A percentile compares a stretch with the other conserved stretches of the same genome.
phyloP scores from a whole-genome alignment of 2,113 vertebrate species.

The Apaloderma vittatum region DNA sequence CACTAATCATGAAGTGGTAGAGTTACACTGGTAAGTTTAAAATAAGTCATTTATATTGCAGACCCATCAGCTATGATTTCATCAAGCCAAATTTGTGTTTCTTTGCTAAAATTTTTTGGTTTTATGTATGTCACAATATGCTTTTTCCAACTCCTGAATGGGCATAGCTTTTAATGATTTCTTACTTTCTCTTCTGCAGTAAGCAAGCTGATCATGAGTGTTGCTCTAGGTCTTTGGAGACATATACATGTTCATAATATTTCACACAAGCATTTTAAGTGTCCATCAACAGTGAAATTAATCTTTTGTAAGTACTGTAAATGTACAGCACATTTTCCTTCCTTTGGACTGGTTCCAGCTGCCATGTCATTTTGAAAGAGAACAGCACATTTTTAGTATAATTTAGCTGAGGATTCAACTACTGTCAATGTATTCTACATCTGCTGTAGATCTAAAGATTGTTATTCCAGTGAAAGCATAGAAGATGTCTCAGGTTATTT shows the following conservation, averaged over 20 bases:
- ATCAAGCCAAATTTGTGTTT: slow-evolving; percentile 14
- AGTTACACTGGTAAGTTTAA: slow-evolving; percentile 45
- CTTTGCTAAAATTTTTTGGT: slow-evolving; percentile 1
- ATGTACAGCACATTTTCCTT: slow-evolving; percentile 63
- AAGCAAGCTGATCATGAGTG: slow-evolving; percentile 17
- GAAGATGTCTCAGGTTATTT: slow-evolving; percentile 80
- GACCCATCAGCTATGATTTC: slow-evolving; percentile 5
- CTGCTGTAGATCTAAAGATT: slow-evolving; percentile 67
- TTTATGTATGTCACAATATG: neutral
- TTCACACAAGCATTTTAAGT: slow-evolving; percentile 54
- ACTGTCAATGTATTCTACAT: slow-evolving; percentile 52
- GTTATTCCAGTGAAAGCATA: slow-evolving; percentile 67
- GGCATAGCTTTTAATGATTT: neutral
- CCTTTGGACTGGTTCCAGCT: slow-evolving; percentile 67
- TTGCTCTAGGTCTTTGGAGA: slow-evolving; percentile 41
- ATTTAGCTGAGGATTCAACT: slow-evolving; percentile 57
- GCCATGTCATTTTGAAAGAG: slow-evolving; percentile 60
- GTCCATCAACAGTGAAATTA: slow-evolving; percentile 46
- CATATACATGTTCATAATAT: neutral
- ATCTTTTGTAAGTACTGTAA: slow-evolving; percentile 75
- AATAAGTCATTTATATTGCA: slow-evolving; percentile 17
- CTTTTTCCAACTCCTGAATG: neutral
- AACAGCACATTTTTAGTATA: slow-evolving; percentile 58
- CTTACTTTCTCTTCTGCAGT: slow-evolving; percentile 32
- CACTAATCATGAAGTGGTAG: slow-evolving; percentile 28